Percentiles rank a stretch among this genome's conserved stretches.
Evolutionary conservation across 2,888 invertebrate species (phyloP).

Genomic region (Melitaea athalia): DNA sequence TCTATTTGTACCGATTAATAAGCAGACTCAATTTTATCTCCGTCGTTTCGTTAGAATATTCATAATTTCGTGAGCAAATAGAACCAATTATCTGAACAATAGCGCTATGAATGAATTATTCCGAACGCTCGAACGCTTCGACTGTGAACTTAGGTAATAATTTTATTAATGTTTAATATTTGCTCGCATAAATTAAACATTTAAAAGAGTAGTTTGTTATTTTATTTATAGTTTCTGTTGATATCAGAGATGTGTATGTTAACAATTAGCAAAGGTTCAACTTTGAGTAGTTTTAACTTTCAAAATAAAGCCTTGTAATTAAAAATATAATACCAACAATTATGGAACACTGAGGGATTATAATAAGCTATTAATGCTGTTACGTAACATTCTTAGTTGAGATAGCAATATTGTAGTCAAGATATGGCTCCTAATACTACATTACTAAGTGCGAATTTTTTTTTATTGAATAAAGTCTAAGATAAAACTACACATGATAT

Average conservation of each 20-base stretch:
- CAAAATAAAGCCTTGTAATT: too few species aligned
- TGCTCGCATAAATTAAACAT: neutral
- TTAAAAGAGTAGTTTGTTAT: neutral
- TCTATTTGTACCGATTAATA: conserved; percentile 18
- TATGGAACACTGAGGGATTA: too few species aligned
- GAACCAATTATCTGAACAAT: conserved; percentile 38
- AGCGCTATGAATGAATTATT: conserved; percentile 36
- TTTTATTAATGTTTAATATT: conserved; percentile 6
- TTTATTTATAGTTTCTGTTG: neutral
- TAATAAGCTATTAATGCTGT: too few species aligned
- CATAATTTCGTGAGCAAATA: conserved; percentile 36
- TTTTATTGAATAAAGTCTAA: too few species aligned
- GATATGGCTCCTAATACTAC: too few species aligned
- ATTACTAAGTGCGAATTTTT: too few species aligned
- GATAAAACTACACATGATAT: too few species aligned
- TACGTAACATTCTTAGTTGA: too few species aligned
- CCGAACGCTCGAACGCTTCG: conserved; percentile 19
- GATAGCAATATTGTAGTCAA: too few species aligned
- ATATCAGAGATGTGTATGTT: neutral
- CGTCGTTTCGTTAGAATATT: conserved; percentile 29
- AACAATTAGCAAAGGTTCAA: neutral
- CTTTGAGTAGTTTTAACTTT: too few species aligned
- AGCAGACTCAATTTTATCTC: conserved; percentile 20
- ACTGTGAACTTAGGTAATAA: conserved; percentile 19
- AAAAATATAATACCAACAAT: too few species aligned